A percentile compares a stretch with the other conserved stretches of the same genome.
These are phyloP conservation scores for Sphenodon punctatus DNA, from an alignment of 2,797 vertebrate genomes.

Conservation along the genomic window DNA sequence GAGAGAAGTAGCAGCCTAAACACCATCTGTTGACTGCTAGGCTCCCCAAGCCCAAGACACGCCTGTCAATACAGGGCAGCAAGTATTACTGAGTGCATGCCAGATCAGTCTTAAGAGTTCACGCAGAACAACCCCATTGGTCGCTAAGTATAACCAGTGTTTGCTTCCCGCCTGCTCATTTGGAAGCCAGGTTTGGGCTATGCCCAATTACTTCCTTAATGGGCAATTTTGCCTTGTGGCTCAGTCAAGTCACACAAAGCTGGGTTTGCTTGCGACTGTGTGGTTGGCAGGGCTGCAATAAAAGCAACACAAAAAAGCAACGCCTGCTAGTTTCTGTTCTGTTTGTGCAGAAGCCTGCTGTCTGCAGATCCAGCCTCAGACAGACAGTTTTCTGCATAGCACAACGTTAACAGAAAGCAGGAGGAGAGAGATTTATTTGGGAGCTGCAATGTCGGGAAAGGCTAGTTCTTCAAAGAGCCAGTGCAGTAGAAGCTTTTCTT, in stretches of 20 bases:
- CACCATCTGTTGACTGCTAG: no score
- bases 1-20: no score
- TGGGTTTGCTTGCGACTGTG: not conserved
- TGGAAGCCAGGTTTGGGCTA: not conserved
- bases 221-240: constrained; percentile 2
- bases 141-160: constrained; percentile 31
- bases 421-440: not conserved
- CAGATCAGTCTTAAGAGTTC: constrained; percentile 10
- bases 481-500: no score
- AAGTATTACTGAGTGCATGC: not conserved
- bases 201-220: constrained; percentile 48
- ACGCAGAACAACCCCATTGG: constrained; percentile 13
- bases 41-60: no score
- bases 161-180: constrained; percentile 28
- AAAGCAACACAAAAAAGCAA: not conserved
- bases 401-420: not conserved
- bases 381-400: not conserved
- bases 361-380: not conserved
- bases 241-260: constrained; percentile 30
- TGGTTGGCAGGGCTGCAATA: not conserved
- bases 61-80: not conserved
- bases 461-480: not conserved
- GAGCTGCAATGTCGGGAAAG: not conserved
- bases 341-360: not conserved
- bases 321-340: not conserved